phyloP scores from a whole-genome alignment of 2,888 invertebrate genomes.

The Plagodis pulveraria region DNA sequence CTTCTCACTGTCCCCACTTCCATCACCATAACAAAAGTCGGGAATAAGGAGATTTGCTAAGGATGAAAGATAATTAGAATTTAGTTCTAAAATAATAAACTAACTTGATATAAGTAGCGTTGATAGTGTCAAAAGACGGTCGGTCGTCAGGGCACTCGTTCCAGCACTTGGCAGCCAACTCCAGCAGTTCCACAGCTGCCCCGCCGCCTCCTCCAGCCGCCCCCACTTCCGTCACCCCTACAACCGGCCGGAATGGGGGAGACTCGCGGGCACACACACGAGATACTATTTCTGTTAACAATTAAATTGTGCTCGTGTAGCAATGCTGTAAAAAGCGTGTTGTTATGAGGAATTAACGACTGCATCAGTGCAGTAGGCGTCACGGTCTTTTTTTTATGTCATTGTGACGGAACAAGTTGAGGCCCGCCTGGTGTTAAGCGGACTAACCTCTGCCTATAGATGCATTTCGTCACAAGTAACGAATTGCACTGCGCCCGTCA shows the following conservation, averaged over 20 bases:
- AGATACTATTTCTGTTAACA: conserved; percentile 86
- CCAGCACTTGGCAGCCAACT: conserved; percentile 93
- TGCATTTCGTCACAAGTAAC: too few species aligned
- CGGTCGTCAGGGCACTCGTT: conserved; percentile 91
- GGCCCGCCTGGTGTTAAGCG: too few species aligned
- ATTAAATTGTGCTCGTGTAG: not conserved
- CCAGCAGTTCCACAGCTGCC: conserved; percentile 88
- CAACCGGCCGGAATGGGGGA: conserved; percentile 91
- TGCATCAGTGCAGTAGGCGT: too few species aligned
- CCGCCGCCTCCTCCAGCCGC: conserved; percentile 86
- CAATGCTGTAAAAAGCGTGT: not conserved
- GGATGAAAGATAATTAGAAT: too few species aligned
- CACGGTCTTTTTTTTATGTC: too few species aligned
- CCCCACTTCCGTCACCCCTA: conserved; percentile 87
- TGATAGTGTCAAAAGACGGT: conserved; percentile 90
- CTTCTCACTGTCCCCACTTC: too few species aligned
- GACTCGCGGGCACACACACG: conserved; percentile 89
- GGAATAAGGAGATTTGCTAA: too few species aligned
- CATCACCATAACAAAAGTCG: too few species aligned
- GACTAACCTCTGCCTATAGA: too few species aligned
- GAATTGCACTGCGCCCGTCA: too few species aligned
- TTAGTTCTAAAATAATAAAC: conserved; percentile 25
- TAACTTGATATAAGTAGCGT: conserved; percentile 84
- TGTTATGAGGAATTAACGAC: too few species aligned
- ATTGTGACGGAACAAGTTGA: too few species aligned